Base-by-base conservation (phyloP, 2,113 vertebrate genomes). In the Garra rufa region DNA sequence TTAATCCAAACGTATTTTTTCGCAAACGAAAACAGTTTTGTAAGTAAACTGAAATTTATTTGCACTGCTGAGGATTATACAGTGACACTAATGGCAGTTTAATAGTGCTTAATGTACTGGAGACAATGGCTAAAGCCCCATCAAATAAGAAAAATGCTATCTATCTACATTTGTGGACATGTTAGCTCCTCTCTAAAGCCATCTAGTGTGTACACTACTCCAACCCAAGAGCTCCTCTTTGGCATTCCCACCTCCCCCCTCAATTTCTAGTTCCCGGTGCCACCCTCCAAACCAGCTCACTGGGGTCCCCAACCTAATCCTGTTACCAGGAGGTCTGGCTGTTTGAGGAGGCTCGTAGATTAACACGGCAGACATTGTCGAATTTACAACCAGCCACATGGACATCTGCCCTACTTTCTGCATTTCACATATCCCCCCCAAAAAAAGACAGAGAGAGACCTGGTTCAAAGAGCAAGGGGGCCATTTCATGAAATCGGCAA, bases 351-450 rank as follows among this genome's bases (percentile, higher is more conserved):
- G 88, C 90, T 83, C 85, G 63, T 90, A 94, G 94, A 95, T 96
- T 95, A 97, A 95, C 88, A 82, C 90, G 89, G 92, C 59, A 92
- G 93, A 96, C 95, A 95, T 94, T 93, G 93, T 93, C 90, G 82
- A 95, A 95, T 96, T 96, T 96, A 95, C 89, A 92, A 93, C 92
- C 95, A 95, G 95, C 94, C 94, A 76, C 88, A 94, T 90, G 88
- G 96, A 97, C 95, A 97, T 96, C 96, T 97, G 96, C 92, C 96
- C 95, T 95, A 92, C 92, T 96, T 96, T 96, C 90, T 19, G 43
- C 91, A 88, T 83, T 93, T 81, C 65, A 43, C 50, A 24, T 79
- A 52, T 28, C 80, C 74, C 61, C 79, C 41, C 19, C 30, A 19
- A 50, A 52, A n/a, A 43, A 50, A 63, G 19, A 24, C 0, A 2